Evolutionary conservation across 2,797 vertebrate species (phyloP).

Genomic region (Eleutherodactylus coqui): DNA sequence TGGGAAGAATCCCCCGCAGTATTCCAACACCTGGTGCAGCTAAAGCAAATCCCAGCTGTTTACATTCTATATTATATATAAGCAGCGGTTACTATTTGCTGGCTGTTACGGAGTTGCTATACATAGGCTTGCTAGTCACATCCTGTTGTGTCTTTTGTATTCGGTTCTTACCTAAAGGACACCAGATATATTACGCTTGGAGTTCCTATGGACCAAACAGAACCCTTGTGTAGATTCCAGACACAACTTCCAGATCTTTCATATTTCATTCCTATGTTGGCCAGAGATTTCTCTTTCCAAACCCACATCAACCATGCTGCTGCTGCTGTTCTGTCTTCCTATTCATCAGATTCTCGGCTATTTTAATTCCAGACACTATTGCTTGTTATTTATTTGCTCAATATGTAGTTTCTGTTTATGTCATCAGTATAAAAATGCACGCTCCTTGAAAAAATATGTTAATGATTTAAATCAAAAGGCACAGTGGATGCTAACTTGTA

Average conservation of each 20-base stretch:
- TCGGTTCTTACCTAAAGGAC: neutral
- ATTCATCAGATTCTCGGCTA: constrained; percentile 31
- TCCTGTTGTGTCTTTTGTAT: neutral
- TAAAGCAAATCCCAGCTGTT: constrained; percentile 1
- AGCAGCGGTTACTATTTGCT: constrained; percentile 1
- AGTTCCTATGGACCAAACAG: constrained; percentile 3
- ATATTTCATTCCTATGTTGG: constrained; percentile 1
- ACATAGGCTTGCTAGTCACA: constrained; percentile 18
- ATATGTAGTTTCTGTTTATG: constrained; percentile 51
- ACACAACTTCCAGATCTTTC: constrained; percentile 8
- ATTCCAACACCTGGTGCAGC: neutral
- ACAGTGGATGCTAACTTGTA: constrained; percentile 32
- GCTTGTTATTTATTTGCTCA: constrained; percentile 52
- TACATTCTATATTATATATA: neutral
- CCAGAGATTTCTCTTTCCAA: constrained; percentile 23
- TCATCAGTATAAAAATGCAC: constrained; percentile 46
- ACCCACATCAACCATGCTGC: neutral
- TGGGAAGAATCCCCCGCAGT: constrained; percentile 6
- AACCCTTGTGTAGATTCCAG: constrained; percentile 26
- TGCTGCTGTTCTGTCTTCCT: neutral
- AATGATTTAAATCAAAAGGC: constrained; percentile 57
- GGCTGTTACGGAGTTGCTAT: neutral
- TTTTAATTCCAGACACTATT: constrained; percentile 36
- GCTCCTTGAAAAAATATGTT: constrained; percentile 45
- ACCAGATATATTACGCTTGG: neutral